phyloP scores from a whole-genome alignment of 2,888 invertebrate species.

The Lobophora halterata region DNA sequence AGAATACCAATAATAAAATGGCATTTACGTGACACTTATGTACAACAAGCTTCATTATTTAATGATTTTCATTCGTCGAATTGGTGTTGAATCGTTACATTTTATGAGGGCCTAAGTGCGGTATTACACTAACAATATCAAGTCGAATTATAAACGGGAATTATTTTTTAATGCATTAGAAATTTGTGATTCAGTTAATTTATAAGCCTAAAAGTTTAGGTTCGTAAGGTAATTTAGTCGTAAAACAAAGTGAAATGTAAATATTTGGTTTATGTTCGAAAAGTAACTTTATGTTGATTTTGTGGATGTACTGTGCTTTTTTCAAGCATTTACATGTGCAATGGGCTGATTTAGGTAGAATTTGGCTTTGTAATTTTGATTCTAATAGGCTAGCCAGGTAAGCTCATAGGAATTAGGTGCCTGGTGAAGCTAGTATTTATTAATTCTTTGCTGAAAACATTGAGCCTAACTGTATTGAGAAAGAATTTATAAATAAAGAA shows the following conservation, averaged over 20 bases:
- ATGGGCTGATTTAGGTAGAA: constrained; percentile 11
- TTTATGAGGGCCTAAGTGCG: too few relatives aligned
- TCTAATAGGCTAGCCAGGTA: too few relatives aligned
- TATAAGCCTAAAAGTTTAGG: constrained; percentile 27
- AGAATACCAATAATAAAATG: too few relatives aligned
- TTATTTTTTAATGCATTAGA: constrained; percentile 28
- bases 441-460: too few relatives aligned
- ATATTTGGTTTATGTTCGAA: constrained; percentile 54
- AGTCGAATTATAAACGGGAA: constrained; percentile 15
- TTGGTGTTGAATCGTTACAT: too few relatives aligned
- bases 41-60: too few relatives aligned
- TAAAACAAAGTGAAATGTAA: constrained; percentile 52
- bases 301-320: constrained; percentile 37
- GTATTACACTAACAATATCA: constrained; percentile 27
- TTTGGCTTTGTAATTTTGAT: constrained; percentile 1
- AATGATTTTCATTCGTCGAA: too few relatives aligned
- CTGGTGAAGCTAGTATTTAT: too few relatives aligned
- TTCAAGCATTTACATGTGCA: constrained; percentile 19
- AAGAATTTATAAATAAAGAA: too few relatives aligned
- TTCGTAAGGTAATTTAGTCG: constrained; percentile 28
- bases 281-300: constrained; percentile 65
- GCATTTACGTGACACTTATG: too few relatives aligned
- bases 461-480: too few relatives aligned
- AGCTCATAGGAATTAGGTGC: too few relatives aligned
- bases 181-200: constrained; percentile 30